Percentiles rank a stretch among this genome's conserved stretches.
Evolutionary conservation across 2,113 vertebrate genomes (phyloP).

Genomic region (Myanophis thanlyinensis): DNA sequence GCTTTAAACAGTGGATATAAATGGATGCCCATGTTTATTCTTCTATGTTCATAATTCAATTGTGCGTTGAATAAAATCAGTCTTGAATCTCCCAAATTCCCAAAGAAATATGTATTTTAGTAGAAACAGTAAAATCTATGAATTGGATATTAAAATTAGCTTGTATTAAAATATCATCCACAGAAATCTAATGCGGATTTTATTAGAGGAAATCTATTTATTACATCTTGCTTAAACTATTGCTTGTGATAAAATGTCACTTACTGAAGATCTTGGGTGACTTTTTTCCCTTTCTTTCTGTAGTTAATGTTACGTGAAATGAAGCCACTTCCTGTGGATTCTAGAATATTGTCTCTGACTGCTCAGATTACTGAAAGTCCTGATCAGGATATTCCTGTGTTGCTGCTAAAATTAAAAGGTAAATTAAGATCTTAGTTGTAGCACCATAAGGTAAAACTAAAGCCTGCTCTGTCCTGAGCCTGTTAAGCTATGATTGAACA

Average conservation of each 20-base stretch:
- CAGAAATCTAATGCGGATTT: not conserved
- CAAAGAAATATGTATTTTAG: not conserved
- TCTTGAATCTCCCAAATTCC: not conserved
- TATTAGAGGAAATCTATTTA: not conserved
- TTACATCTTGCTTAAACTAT: not conserved
- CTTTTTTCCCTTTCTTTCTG: conserved; percentile 16
- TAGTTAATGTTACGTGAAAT: conserved; percentile 29
- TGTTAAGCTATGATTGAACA: not conserved
- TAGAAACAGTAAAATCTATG: not conserved
- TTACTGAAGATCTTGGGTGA: not conserved
- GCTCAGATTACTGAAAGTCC: conserved; percentile 69
- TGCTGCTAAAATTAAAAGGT: conserved; percentile 78
- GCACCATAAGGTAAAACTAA: not conserved
- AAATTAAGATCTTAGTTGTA: conserved; percentile 27
- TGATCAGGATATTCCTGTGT: conserved; percentile 67
- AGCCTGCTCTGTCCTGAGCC: not conserved
- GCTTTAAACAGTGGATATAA: not conserved
- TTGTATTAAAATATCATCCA: not conserved
- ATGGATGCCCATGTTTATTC: not conserved
- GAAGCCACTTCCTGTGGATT: conserved; percentile 49
- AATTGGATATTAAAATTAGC: not conserved
- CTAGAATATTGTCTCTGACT: conserved; percentile 70
- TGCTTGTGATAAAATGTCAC: not conserved
- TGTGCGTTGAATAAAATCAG: not conserved
- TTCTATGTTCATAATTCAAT: not conserved